These are phyloP conservation scores for Himalopsyche japonica DNA, from an alignment of 2,888 invertebrate genomes.

Conservation along the genomic window DNA sequence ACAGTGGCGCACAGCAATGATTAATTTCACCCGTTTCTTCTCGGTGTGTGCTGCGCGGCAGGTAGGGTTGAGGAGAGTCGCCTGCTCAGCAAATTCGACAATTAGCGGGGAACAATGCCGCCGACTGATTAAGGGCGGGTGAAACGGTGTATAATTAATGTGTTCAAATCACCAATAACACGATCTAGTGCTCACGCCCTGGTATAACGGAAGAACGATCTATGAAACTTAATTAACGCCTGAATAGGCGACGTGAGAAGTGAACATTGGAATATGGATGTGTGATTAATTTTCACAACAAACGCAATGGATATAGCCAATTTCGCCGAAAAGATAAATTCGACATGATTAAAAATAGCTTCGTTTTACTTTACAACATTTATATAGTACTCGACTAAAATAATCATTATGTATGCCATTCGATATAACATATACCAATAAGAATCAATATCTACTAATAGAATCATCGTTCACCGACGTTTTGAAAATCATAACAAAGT, in stretches of 20 bases:
- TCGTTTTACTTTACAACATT: too few relatives aligned
- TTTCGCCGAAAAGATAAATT: too few relatives aligned
- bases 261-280: not conserved
- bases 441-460: too few relatives aligned
- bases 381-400: too few relatives aligned
- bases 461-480: too few relatives aligned
- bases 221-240: not conserved
- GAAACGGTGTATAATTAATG: conserved; percentile 3
- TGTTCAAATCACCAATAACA: conserved; percentile 8
- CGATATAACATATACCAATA: too few relatives aligned
- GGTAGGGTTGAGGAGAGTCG: not conserved
- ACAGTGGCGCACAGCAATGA: conserved; percentile 23
- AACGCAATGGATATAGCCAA: too few relatives aligned
- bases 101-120: conserved; percentile 21
- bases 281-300: too few relatives aligned
- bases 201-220: not conserved
- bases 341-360: too few relatives aligned
- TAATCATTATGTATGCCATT: too few relatives aligned
- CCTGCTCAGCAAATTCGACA: conserved; percentile 19
- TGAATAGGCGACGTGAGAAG: not conserved
- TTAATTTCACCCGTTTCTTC: conserved; percentile 23
- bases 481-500: too few relatives aligned
- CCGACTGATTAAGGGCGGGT: conserved; percentile 9
- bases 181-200: not conserved
- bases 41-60: not conserved